Evolutionary conservation across 2,888 invertebrate species (phyloP), one percentile per base, ranked within the genome.

Genomic region (Euzetes globulus): DNA sequence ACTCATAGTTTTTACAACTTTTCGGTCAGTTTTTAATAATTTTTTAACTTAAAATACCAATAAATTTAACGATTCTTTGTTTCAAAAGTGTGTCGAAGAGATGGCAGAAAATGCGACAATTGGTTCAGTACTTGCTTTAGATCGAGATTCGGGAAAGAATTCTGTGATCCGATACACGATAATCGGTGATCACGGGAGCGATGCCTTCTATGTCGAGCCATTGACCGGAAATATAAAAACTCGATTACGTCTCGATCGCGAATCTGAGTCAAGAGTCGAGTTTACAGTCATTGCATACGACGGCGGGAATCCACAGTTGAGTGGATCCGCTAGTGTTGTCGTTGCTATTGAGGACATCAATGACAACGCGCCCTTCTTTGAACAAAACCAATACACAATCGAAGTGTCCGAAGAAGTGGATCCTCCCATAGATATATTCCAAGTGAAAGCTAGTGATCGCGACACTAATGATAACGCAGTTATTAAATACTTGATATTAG

Each of bases 261-360:
- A 79, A 71, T 60, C 55, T 9, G 79, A 79, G 50, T 76, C 78
- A 3, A 75, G 71, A 58, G 73, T 79, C 15, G 79, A 79, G 33
- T 79, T 79, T 29, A 58, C 77, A 11, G 78, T 79, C 5, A 75
- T 79, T 25, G 79, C 79, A 1, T 78, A 77, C 33, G 79, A 79
- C 72, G 77, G 78, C 2, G 79, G 79, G 1, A 78, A 78, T 22
- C 79, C 79, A 1, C 79, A 79, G 37, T 74, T 79, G 7, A 79
- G 79, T 65, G 79, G 79, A 9, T 79, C 79, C 1, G 75, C 79
- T 1, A 78, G 77, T 19, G 78, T 79, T 33, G 74, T 75, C 11
- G 86, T 93, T 25, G 84, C 88, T 72, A 91, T 93, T 0, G 90
- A 91, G 77, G 93, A 94, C 81, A 91, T 91, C 77, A 94, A 94